phyloP scores from a whole-genome alignment of 2,888 invertebrate genomes.

The Troglohyphantes excavatus region DNA sequence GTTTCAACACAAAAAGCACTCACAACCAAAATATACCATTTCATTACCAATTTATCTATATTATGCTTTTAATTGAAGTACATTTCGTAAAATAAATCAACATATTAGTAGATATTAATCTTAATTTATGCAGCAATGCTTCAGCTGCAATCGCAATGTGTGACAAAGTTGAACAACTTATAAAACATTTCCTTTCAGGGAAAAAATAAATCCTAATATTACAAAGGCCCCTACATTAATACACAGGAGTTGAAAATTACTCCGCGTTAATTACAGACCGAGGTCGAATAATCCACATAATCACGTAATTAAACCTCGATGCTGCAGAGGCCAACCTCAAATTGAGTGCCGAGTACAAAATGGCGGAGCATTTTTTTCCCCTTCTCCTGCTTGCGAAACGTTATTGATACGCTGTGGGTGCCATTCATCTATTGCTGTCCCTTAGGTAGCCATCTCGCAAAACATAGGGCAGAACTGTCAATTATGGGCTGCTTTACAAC shows the following conservation, averaged over 20 bases:
- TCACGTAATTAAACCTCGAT: slow-evolving; percentile 29
- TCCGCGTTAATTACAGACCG: slow-evolving; percentile 33
- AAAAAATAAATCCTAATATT: neutral
- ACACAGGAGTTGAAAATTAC: slow-evolving; percentile 16
- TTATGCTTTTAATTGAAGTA: no score
- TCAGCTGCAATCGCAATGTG: neutral
- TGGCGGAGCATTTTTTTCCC: neutral
- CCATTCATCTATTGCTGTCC: slow-evolving; percentile 67
- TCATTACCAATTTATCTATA: no score
- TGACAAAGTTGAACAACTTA: neutral
- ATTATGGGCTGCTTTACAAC: slow-evolving; percentile 77
- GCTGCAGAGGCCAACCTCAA: slow-evolving; percentile 19
- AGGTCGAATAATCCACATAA: slow-evolving; percentile 41
- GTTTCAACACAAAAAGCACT: no score
- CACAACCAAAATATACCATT: no score
- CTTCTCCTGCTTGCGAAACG: slow-evolving; percentile 24
- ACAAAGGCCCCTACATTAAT: neutral
- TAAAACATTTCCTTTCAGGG: neutral
- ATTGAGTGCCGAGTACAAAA: slow-evolving; percentile 17
- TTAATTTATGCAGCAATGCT: neutral
- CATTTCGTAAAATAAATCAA: no score
- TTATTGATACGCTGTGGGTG: slow-evolving; percentile 59
- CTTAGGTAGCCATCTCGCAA: slow-evolving; percentile 46
- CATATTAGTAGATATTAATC: neutral
- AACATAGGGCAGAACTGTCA: slow-evolving; percentile 74